phyloP scores from a whole-genome alignment of 2,888 invertebrate species.

The Himalopsyche kuldschensis region DNA sequence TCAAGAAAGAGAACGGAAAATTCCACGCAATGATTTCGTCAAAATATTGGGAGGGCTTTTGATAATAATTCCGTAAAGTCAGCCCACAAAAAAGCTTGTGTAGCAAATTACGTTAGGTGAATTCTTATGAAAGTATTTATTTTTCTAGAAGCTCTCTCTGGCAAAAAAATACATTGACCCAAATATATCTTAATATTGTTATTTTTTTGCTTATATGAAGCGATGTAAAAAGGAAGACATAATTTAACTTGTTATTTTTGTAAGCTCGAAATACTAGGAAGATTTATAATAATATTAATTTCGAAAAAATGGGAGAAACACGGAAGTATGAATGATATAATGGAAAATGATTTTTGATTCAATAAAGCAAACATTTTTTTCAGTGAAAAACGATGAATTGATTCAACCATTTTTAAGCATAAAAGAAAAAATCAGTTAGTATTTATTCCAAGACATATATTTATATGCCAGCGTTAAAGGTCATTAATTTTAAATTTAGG shows the following conservation, averaged over 20 bases:
- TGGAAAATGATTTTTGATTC: no score
- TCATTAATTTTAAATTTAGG: no score
- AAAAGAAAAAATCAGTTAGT: no score
- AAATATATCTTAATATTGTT: not conserved
- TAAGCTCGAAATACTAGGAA: no score
- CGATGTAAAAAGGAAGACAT: not conserved
- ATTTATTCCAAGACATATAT: no score
- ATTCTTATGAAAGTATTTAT: not conserved
- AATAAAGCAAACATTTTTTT: no score
- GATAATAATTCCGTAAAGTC: not conserved
- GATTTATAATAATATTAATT: no score
- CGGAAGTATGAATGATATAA: no score
- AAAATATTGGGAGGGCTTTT: not conserved
- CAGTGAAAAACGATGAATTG: no score
- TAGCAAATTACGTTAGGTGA: not conserved
- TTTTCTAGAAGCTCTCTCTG: not conserved
- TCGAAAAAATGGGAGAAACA: no score
- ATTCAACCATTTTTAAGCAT: no score
- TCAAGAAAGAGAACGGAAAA: not conserved
- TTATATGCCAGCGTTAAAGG: no score
- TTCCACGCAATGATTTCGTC: not conserved
- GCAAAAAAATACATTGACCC: not conserved
- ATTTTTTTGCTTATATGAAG: not conserved
- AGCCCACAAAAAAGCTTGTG: not conserved
- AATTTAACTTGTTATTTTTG: not conserved